Evolutionary conservation across 2,888 invertebrate species (phyloP).

Genomic region (Notodonta dromedarius): DNA sequence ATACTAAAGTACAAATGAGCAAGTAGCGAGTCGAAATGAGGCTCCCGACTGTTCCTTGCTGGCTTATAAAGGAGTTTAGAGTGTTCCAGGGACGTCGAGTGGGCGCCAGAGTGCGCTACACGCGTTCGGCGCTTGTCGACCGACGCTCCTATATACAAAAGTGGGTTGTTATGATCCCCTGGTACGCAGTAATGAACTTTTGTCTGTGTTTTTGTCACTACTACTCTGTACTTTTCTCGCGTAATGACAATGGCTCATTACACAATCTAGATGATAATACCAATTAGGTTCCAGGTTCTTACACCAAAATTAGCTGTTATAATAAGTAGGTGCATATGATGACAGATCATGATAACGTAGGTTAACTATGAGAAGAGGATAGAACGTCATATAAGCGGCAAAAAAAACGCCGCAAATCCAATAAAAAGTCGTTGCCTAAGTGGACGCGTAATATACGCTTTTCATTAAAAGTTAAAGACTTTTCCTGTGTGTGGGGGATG

Average conservation of each 20-base stretch:
- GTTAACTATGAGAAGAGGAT: not conserved
- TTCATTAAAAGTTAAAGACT: conserved; percentile 33
- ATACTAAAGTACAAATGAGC: conserved; percentile 38
- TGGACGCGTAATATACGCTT: conserved; percentile 22
- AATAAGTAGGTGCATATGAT: not conserved
- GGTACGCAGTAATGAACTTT: conserved; percentile 25
- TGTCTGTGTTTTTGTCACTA: conserved; percentile 3
- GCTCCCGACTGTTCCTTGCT: conserved; percentile 43
- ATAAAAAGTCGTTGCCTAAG: conserved; percentile 26
- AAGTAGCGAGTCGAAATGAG: conserved; percentile 44
- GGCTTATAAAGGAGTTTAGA: conserved; percentile 60
- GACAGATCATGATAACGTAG: not conserved
- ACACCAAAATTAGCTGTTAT: not conserved
- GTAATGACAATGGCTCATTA: conserved; percentile 1
- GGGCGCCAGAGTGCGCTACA: conserved; percentile 44
- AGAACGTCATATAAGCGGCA: conserved; percentile 1
- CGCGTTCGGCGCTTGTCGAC: conserved; percentile 37
- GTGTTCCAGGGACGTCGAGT: conserved; percentile 44
- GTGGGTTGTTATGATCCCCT: conserved; percentile 21
- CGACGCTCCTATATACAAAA: conserved; percentile 15
- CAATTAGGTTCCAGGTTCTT: not conserved
- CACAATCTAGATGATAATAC: not conserved
- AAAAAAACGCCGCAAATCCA: conserved; percentile 19
- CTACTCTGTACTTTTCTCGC: not conserved
- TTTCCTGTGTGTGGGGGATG: conserved; percentile 15